phyloP scores from a whole-genome alignment of 2,797 vertebrate genomes.

The Distichodus sexfasciatus region DNA sequence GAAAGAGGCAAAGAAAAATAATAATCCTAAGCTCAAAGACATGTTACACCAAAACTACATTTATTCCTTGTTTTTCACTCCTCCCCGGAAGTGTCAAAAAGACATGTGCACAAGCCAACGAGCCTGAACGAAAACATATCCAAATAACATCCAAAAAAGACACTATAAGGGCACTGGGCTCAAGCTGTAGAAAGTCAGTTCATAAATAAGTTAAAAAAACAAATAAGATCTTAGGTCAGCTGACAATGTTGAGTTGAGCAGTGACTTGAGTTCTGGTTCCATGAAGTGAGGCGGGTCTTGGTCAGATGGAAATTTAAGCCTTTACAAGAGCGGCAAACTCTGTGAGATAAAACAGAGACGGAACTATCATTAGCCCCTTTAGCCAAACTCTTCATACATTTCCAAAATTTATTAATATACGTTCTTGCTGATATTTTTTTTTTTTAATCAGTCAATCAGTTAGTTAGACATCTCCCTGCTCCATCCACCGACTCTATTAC shows the following conservation, averaged over 20 bases:
- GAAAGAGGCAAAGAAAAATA: slow-evolving; percentile 32
- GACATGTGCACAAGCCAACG: slow-evolving; percentile 73
- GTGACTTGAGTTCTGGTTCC: slow-evolving; percentile 71
- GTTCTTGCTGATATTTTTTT: too few species aligned
- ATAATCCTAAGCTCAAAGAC: slow-evolving; percentile 31
- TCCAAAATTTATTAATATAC: background rate
- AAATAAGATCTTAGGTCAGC: slow-evolving; percentile 69
- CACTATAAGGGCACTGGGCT: slow-evolving; percentile 63
- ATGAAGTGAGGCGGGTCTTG: slow-evolving; percentile 72
- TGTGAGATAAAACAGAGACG: slow-evolving; percentile 64
- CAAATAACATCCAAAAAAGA: slow-evolving; percentile 61
- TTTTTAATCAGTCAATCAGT: too few species aligned
- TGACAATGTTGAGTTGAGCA: slow-evolving; percentile 68
- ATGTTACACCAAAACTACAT: slow-evolving; percentile 78
- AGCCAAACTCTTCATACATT: background rate
- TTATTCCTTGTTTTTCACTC: slow-evolving; percentile 83
- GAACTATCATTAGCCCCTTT: slow-evolving; percentile 57
- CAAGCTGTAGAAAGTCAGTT: slow-evolving; percentile 69
- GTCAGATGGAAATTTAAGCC: slow-evolving; percentile 76
- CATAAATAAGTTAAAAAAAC: slow-evolving; percentile 84
- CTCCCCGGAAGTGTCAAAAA: slow-evolving; percentile 73
- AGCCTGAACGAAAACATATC: slow-evolving; percentile 70
- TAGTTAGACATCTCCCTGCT: too few species aligned
- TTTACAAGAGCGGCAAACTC: slow-evolving; percentile 78
- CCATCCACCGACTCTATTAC: too few species aligned